phyloP scores from a whole-genome alignment of 2,797 vertebrate species.

The Poecilia velifera region DNA sequence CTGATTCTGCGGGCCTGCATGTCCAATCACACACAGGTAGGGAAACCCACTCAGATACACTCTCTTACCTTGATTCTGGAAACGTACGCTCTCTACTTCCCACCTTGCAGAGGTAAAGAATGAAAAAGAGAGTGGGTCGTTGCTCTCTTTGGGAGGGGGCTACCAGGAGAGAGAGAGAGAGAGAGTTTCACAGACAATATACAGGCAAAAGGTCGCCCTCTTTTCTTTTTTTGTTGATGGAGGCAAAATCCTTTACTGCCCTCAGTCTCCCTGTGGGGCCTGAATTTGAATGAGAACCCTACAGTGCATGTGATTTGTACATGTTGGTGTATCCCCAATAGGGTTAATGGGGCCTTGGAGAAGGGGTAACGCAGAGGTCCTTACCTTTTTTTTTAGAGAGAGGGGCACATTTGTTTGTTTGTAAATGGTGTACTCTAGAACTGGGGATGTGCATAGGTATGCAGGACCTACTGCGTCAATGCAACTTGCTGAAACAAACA shows the following conservation, averaged over 20 bases:
- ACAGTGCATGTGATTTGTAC: constrained; percentile 54
- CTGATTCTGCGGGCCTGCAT: constrained; percentile 27
- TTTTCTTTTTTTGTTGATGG: constrained; percentile 79
- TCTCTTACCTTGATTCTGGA: constrained; percentile 79
- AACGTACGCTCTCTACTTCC: constrained; percentile 61
- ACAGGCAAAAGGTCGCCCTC: constrained; percentile 73
- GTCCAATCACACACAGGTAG: constrained; percentile 31
- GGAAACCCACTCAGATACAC: constrained; percentile 16
- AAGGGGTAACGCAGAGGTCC: constrained; percentile 32
- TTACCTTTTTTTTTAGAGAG: constrained; percentile 57
- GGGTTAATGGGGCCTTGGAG: constrained; percentile 36
- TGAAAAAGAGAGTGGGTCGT: constrained; percentile 47
- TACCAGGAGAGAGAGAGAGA: constrained; percentile 8
- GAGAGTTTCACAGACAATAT: constrained; percentile 68
- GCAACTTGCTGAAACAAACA: constrained; percentile 81
- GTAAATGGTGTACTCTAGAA: constrained; percentile 77
- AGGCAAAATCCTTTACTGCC: constrained; percentile 80
- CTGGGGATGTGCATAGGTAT: constrained; percentile 79
- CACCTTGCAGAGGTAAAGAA: constrained; percentile 66
- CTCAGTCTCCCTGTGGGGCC: constrained; percentile 54
- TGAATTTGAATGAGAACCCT: constrained; percentile 64
- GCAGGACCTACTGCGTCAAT: constrained; percentile 76
- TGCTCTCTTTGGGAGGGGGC: constrained; percentile 55
- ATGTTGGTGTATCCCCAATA: constrained; percentile 27
- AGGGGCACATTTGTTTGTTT: constrained; percentile 69